phyloP scores from a whole-genome alignment of 1,140 invertebrate genomes.

The Drosophila pseudoobscura region DNA sequence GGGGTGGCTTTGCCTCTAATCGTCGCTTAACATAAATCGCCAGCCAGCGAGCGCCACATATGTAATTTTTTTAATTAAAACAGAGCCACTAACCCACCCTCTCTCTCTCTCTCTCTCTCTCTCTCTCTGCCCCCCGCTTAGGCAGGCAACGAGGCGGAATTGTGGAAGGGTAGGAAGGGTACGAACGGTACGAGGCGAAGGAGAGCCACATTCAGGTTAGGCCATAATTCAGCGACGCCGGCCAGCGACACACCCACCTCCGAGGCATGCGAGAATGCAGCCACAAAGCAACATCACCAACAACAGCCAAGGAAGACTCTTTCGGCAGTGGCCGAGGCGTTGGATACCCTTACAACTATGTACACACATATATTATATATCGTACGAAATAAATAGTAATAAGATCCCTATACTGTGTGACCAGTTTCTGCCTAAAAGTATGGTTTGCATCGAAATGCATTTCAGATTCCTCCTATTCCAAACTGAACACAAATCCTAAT shows the following conservation, averaged over 20 bases:
- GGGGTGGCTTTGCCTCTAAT: slow-evolving; percentile 51
- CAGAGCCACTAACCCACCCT: slow-evolving; percentile 40
- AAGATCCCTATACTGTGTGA: no score
- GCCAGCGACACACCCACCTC: slow-evolving; percentile 54
- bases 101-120: neutral
- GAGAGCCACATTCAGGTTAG: slow-evolving; percentile 46
- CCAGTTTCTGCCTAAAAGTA: no score
- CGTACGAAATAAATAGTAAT: no score
- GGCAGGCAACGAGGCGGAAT: slow-evolving; percentile 21
- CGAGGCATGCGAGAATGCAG: slow-evolving; percentile 74
- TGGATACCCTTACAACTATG: no score
- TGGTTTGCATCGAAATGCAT: no score
- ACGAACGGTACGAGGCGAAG: neutral
- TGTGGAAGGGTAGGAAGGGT: slow-evolving; percentile 13
- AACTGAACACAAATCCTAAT: no score
- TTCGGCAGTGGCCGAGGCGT: no score
- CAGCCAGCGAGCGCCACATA: slow-evolving; percentile 43
- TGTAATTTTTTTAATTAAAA: slow-evolving; percentile 72
- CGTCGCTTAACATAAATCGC: slow-evolving; percentile 76
- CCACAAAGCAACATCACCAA: slow-evolving; percentile 9
- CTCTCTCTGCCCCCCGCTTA: neutral
- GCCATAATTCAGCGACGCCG: slow-evolving; percentile 63
- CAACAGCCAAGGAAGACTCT: no score
- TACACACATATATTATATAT: no score
- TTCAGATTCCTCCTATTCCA: no score